Base-by-base conservation (phyloP, 2,888 invertebrate genomes). In the Drosophila antonietae region DNA sequence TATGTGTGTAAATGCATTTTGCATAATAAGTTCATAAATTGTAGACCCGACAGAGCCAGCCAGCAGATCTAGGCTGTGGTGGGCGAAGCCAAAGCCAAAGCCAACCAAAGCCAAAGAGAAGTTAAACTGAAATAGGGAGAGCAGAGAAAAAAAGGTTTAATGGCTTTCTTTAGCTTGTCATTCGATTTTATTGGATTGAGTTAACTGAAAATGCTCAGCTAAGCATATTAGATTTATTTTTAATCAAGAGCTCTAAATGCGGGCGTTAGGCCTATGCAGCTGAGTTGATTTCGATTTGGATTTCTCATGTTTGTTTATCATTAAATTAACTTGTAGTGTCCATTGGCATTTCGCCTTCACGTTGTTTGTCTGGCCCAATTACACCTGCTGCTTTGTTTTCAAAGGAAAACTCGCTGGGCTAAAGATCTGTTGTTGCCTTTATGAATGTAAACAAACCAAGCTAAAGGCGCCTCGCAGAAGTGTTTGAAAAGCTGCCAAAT, bases 21-120 rank as follows among this genome's bases (percentile, higher is more conserved):
- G 78, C 83, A 85, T 83, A 83, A 82, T 78, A 84, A 82, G 71
- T 67, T 65, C 75, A 83, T 78, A 78, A 85, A 85, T 78, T 68
- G 63, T 74, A 18, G 31, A 8, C 35, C 57, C 28, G 39, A 63
- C 56, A 33, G 20, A 23, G 4, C 23, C 23, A 53, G 28, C 41
- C 28, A 10, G 28, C 15, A 10, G 10, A 35, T 20, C 39, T 12
- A 18, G 58, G 18, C 57, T 62, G 23, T 4, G 23, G 75, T 76
- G 64, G 77, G 77, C 61, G 51, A 43, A 20, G n/a, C 9, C 23
- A 23, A 23, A 23, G 23, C 23, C 23, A 23, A 20, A 35, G 18
- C n/a, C n/a, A n/a, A n/a, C 9, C 23, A 23, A 23, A 23, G 23
- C 20, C 23, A 41, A 47, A 39, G 31, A 41, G 31, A 20, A 31